These are phyloP conservation scores for Hyposmocoma kahamanoa DNA, from an alignment of 1,140 invertebrate species.

Conservation along the genomic window DNA sequence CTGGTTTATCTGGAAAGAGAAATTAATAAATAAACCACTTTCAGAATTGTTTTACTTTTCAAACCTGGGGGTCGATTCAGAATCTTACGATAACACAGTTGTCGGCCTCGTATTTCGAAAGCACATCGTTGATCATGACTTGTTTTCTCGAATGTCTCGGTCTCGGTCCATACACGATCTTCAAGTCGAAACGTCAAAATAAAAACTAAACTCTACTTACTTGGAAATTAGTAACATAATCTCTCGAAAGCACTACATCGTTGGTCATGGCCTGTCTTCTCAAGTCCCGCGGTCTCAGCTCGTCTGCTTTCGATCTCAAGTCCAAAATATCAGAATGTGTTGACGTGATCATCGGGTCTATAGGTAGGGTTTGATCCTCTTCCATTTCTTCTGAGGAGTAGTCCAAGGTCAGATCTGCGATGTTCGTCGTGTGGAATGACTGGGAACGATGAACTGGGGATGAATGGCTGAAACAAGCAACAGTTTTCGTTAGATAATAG, in stretches of 20 bases:
- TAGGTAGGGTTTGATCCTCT: slow-evolving; percentile 45
- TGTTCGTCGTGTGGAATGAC: slow-evolving; percentile 63
- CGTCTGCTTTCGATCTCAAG: slow-evolving; percentile 26
- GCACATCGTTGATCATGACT: too few species aligned
- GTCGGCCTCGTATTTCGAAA: too few species aligned
- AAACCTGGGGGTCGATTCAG: too few species aligned
- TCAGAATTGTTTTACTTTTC: too few species aligned
- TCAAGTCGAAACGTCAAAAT: too few species aligned
- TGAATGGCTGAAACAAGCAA: slow-evolving; percentile 42
- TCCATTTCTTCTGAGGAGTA: slow-evolving; percentile 55
- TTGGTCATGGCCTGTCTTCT: slow-evolving; percentile 43
- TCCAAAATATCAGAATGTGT: slow-evolving; percentile 59
- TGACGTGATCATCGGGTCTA: slow-evolving; percentile 55
- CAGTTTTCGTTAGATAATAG: too few species aligned
- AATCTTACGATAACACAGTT: too few species aligned
- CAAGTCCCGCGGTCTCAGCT: slow-evolving; percentile 19
- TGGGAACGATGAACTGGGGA: slow-evolving; percentile 68
- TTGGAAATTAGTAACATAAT: slow-evolving; percentile 59
- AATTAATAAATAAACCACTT: too few species aligned
- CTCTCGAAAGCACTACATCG: slow-evolving; percentile 44
- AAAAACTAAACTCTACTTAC: slow-evolving; percentile 32
- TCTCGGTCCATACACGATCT: too few species aligned
- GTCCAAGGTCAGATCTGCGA: slow-evolving; percentile 48
- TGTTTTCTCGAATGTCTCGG: too few species aligned
- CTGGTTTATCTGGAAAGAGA: slow-evolving; percentile 46